Evolutionary conservation across 30 jellyfish, hydroid and myxozoan genomes (phyloP), one percentile per base, ranked within the genome.

Genomic region (Mastigias papua): DNA sequence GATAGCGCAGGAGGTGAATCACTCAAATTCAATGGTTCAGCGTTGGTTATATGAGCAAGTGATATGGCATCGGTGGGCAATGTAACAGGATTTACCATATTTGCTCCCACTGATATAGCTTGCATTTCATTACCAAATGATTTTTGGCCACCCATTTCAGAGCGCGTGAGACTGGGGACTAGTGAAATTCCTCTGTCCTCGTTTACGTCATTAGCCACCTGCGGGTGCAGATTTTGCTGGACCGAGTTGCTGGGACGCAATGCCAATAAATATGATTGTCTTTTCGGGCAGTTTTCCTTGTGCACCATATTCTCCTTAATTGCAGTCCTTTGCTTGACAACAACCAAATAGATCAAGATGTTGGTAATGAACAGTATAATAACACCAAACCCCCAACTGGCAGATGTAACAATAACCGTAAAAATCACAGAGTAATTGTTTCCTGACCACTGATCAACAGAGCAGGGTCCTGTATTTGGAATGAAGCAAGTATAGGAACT

Each of bases 401-500:
- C 46, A 15, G 71, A 78, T 17, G 66, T 62, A 21, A 84, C 93
- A 51, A 62, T 34, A 34, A 84, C 93, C 15, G 93, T 31, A 51
- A 84, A 84, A 27, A 84, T 58, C 11, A 84, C 73, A 17, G 93
- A 51, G 19, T 84, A 27, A 34, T 71, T 54, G 8, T 65, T 60
- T 0, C 87, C 87, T 6, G 93, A 54, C 93, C 93, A 84, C 26
- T 84, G 88, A 13, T 70, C 29, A 32, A 31, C 57, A 30, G 87
- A 57, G 74, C 93, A 84, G 19, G 23, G 67, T 46, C 86, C 86
- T 32, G 81, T 70, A 62, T 71, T 84, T 16, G 93, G 87, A 2
- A 84, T 84, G 48, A 84, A 84, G 69, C 93, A 84, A 9, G 72
- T 13, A 58, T 84, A 84, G 32, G 93, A 73, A 75, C 87, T 84